phyloP scores from a whole-genome alignment of 2,797 vertebrate species.

The Eulemur albifrons region DNA sequence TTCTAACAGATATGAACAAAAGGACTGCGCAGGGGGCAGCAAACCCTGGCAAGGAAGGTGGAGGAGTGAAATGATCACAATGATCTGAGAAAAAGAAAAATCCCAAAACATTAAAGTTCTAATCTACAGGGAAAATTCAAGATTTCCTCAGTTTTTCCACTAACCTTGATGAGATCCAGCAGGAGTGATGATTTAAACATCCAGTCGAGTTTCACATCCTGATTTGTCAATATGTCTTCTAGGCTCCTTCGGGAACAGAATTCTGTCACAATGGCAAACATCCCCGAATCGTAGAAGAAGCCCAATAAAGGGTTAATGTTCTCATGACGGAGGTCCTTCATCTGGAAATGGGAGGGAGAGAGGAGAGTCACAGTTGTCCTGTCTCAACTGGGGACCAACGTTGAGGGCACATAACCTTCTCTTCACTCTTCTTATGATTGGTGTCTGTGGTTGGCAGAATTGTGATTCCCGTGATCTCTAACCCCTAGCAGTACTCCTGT shows the following conservation, averaged over 20 bases:
- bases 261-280: conserved; percentile 92
- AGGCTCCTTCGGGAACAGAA: conserved; percentile 93
- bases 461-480: not conserved
- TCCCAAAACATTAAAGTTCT: conserved; percentile 2
- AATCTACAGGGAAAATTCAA: conserved; percentile 19
- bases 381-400: not conserved
- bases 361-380: not conserved
- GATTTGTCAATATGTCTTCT: conserved; percentile 91
- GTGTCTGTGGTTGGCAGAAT: not conserved
- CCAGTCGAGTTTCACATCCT: conserved; percentile 94
- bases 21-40: not conserved
- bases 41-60: not conserved
- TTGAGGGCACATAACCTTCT: not conserved
- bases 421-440: not conserved
- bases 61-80: not conserved
- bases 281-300: conserved; percentile 92
- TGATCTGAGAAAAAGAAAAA: not conserved
- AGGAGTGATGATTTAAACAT: conserved; percentile 96
- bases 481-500: not conserved
- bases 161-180: conserved; percentile 94
- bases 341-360: conserved; percentile 82
- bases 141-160: conserved; percentile 41
- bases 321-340: conserved; percentile 93
- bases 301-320: conserved; percentile 93
- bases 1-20: not conserved